Evolutionary conservation across 1,140 invertebrate species (phyloP).

Genomic region (Procambarus clarkii): DNA sequence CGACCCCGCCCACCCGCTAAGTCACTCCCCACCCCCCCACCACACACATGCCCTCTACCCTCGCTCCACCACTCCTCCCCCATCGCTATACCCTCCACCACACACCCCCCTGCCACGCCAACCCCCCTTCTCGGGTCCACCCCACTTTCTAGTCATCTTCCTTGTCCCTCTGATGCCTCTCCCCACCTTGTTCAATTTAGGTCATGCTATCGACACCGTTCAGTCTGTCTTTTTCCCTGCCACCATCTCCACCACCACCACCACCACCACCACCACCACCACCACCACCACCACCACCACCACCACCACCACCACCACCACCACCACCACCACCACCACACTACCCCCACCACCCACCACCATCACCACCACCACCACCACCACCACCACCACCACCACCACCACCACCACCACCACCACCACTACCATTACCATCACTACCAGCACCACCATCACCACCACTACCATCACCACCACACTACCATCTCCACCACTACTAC

Average conservation of each 20-base stretch:
- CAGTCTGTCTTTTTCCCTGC: not conserved
- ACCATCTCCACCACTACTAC: no score
- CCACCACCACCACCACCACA: not conserved
- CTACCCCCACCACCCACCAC: not conserved
- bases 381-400: not conserved
- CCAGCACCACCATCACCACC: not conserved
- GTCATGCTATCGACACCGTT: not conserved
- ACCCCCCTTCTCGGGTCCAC: not conserved
- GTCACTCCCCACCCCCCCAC: no score
- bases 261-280: not conserved
- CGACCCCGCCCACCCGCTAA: no score
- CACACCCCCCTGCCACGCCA: no score
- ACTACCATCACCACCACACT: not conserved
- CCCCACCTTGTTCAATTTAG: not conserved
- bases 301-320: not conserved
- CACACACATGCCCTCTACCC: no score
- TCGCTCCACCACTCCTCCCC: no score
- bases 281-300: not conserved
- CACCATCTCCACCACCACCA: not conserved
- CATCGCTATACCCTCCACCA: no score
- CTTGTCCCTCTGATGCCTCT: not conserved
- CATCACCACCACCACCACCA: not conserved
- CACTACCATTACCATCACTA: not conserved
- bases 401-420: no score
- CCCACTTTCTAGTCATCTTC: not conserved